Evolutionary conservation across 2,797 vertebrate genomes (phyloP).

Genomic region (Sebastes vulpes): DNA sequence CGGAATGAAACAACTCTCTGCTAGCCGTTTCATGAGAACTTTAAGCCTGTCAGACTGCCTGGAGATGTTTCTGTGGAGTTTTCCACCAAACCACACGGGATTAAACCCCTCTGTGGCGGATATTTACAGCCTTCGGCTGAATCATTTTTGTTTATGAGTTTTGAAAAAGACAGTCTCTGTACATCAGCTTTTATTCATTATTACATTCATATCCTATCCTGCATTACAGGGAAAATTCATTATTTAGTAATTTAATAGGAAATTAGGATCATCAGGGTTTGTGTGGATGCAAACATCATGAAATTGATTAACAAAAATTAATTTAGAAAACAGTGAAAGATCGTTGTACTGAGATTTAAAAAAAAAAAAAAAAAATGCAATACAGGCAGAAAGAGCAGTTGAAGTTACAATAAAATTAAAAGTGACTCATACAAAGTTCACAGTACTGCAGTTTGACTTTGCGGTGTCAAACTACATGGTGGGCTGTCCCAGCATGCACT

Average conservation of each 20-base stretch:
- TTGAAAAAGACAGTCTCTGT: background rate
- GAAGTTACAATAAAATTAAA: background rate
- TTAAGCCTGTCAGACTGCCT: background rate
- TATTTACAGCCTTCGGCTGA: conserved; percentile 12
- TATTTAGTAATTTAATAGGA: conserved; percentile 5
- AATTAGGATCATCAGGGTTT: background rate
- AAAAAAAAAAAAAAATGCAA: background rate
- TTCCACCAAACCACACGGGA: conserved; percentile 12
- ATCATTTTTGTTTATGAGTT: conserved; percentile 18
- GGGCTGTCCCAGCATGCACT: background rate
- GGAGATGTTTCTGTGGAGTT: conserved; percentile 27
- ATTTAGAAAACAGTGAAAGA: background rate
- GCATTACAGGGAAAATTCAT: background rate
- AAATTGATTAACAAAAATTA: background rate
- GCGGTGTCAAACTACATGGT: background rate
- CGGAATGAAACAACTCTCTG: background rate
- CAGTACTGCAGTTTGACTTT: background rate
- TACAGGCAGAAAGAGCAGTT: background rate
- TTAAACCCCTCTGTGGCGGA: background rate
- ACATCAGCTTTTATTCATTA: conserved; percentile 13
- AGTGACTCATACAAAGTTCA: background rate
- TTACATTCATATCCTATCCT: background rate
- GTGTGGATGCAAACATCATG: conserved; percentile 2
- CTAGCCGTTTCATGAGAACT: background rate
- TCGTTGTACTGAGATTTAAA: background rate